Conservation (phyloP, 2,797 vertebrate genomes). For the Labeo calbasu region DNA sequence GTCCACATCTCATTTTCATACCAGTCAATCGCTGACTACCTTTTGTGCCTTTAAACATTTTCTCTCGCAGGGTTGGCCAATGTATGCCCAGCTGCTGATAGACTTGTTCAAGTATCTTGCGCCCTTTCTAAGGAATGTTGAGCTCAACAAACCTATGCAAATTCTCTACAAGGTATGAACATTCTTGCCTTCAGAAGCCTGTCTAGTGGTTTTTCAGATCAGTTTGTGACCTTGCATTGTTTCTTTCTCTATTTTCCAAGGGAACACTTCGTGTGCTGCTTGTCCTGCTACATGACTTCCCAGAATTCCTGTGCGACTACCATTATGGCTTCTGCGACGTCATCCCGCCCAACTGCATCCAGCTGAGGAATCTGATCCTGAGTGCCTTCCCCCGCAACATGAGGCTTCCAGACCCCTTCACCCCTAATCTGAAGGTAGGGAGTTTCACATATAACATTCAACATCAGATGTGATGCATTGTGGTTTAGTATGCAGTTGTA, state of each 20-base stretch:
- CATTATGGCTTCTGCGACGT: conserved; percentile 99
- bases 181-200: not conserved
- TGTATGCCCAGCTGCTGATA: conserved; percentile 98
- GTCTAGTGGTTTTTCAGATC: not conserved
- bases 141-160: conserved; percentile 99
- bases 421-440: conserved; percentile 95
- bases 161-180: conserved; percentile 96
- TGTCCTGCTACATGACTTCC: conserved; percentile 97
- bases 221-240: not conserved
- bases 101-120: conserved; percentile 99
- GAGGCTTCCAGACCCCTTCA: conserved; percentile 99
- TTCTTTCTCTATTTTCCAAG: conserved; percentile 67
- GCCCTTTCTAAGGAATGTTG: conserved; percentile 97
- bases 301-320: conserved; percentile 99
- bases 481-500: not conserved
- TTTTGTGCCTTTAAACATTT: not conserved
- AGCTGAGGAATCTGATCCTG: conserved; percentile 98
- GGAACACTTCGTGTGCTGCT: conserved; percentile 96
- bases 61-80: conserved; percentile 91
- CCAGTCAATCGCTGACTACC: not conserved
- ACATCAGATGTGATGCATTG: not conserved
- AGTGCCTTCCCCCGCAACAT: conserved; percentile 99
- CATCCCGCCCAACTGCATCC: conserved; percentile 99
- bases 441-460: not conserved
- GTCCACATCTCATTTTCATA: not conserved